Conservation (phyloP, 2,113 vertebrate species). For the Desmodus rotundus region DNA sequence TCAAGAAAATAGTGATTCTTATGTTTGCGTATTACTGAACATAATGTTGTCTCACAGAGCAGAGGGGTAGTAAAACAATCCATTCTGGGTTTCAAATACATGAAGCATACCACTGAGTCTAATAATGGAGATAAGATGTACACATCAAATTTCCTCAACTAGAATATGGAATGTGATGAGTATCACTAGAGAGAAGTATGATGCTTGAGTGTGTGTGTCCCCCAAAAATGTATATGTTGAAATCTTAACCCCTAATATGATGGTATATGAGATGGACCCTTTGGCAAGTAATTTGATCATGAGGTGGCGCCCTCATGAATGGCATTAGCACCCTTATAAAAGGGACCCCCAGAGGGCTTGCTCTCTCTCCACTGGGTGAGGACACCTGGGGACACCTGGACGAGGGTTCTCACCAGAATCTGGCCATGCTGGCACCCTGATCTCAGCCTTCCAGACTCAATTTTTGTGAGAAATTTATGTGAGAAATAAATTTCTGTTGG, state of each 20-base stretch:
- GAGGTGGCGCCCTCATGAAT: background rate
- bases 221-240: background rate
- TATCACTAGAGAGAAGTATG: background rate
- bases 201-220: background rate
- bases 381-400: too few species aligned
- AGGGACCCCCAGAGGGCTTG: background rate
- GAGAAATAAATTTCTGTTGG: background rate
- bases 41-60: background rate
- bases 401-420: background rate
- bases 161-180: background rate
- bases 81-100: background rate
- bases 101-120: background rate
- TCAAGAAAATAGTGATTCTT: background rate
- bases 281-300: background rate
- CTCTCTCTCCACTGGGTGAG: background rate
- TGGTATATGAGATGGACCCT: background rate
- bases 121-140: background rate
- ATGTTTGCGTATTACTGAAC: slow-evolving; percentile 9
- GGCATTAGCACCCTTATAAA: background rate
- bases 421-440: background rate
- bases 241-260: background rate
- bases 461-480: too few species aligned
- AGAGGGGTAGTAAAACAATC: background rate
- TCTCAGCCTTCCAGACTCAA: background rate
- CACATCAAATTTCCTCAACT: background rate